Percentiles rank a stretch among this genome's conserved stretches.
Conservation (phyloP, 2,113 vertebrate genomes). For the Psittacula cyanocephala region DNA sequence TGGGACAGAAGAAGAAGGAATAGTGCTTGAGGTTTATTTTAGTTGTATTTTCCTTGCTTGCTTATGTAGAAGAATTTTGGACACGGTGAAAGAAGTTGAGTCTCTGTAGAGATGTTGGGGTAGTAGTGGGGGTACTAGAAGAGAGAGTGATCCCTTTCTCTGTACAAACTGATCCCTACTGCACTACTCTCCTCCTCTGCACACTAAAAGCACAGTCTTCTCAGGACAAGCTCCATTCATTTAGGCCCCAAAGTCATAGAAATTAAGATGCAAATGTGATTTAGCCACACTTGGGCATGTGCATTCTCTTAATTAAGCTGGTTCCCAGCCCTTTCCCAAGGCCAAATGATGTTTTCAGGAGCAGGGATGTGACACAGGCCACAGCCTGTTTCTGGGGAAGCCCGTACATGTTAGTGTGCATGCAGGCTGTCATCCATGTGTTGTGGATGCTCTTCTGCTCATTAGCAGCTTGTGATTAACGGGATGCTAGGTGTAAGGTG, state of each 20-base stretch:
- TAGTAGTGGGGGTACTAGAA: not conserved
- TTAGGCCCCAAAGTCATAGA: not conserved
- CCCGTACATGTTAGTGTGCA: rapidly evolving
- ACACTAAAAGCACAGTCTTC: not conserved
- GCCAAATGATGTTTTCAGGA: not conserved
- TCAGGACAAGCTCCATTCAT: not conserved
- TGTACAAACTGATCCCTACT: not conserved
- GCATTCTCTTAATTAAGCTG: not conserved
- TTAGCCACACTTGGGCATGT: not conserved
- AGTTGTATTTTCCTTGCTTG: not conserved
- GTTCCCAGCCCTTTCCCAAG: not conserved
- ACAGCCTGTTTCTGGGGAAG: not conserved
- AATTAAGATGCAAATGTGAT: not conserved
- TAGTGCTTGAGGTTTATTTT: not conserved
- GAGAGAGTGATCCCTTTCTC: not conserved
- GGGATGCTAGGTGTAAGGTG: rapidly evolving
- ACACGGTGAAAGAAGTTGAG: not conserved
- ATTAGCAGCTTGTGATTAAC: not conserved
- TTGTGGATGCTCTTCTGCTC: not conserved
- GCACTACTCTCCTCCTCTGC: not conserved
- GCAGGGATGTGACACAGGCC: not conserved
- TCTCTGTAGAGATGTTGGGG: not conserved
- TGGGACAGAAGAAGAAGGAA: not conserved
- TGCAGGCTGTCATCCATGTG: not conserved
- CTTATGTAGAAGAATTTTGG: not conserved